Percentiles rank a stretch among this genome's conserved stretches.
phyloP scores from a whole-genome alignment of 2,888 invertebrate genomes.

The Lypha dubia region DNA sequence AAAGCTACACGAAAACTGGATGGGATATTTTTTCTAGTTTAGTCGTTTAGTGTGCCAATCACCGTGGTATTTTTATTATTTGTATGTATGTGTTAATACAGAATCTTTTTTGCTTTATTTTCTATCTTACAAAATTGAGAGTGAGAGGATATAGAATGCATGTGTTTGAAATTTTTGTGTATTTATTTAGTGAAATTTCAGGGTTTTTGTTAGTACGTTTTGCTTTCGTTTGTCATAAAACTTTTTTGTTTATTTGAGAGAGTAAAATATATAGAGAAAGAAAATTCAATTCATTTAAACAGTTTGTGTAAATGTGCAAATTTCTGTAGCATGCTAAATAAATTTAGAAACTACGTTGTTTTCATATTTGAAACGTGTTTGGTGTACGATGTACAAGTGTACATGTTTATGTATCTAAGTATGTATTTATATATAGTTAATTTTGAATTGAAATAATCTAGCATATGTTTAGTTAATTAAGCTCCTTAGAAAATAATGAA shows the following conservation, averaged over 20 bases:
- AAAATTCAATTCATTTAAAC: neutral
- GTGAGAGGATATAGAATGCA: conserved; percentile 2
- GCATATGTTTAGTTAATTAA: conserved; percentile 16
- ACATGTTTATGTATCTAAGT: neutral
- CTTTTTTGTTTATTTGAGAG: conserved; percentile 62
- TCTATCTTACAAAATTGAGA: conserved; percentile 14
- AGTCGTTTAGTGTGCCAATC: conserved; percentile 60
- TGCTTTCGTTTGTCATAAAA: neutral
- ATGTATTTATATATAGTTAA: neutral
- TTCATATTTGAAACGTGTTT: neutral
- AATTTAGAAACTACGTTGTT: conserved; percentile 41
- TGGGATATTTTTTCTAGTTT: conserved; percentile 75
- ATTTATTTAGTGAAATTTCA: conserved; percentile 32
- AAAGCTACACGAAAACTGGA: conserved; percentile 83
- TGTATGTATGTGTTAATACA: neutral
- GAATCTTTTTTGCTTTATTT: neutral
- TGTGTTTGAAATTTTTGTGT: neutral
- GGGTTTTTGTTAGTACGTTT: conserved; percentile 41
- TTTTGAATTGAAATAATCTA: neutral
- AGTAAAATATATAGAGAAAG: conserved; percentile 28
- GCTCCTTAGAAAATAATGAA: neutral
- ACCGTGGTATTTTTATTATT: neutral
- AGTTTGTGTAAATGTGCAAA: neutral
- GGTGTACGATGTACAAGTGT: neutral
- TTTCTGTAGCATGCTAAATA: conserved; percentile 42